Base-by-base conservation (phyloP, 2,797 vertebrate species). In the Cheirogaleus major region DNA sequence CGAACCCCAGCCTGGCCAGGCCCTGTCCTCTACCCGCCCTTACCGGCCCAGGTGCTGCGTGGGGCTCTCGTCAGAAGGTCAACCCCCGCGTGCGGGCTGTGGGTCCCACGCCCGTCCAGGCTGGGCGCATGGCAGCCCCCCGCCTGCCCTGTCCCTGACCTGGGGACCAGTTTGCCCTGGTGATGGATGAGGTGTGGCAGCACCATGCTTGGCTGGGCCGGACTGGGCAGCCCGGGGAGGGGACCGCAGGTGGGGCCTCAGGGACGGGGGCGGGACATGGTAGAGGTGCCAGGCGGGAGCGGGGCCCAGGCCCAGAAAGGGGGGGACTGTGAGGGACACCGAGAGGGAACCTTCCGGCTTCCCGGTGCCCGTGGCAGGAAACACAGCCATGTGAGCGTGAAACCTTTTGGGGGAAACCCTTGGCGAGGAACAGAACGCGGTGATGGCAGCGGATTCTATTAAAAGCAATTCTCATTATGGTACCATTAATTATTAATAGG, bases 401-500 rank as follows among this genome's bases (percentile, higher is more conserved):
- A 84, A 32, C 91, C 95, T 91, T 94, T 14, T 6, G 94, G 96
- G 96, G 97, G 79, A 96, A 93, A 25, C 93, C 95, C 95, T 96
- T 75, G 91, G 93, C 61, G 85, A 88, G 87, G 92, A 78, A 43
- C 80, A 94, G 94, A 97, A 73, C 15, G 1, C 55, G 7, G 97
- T 9, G 76, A 88, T 41, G 91, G 95, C 83, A 79, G 84, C 20
- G 10, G 95, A 95, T 95, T 96, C 98, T 98, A 95, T 98, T 98
- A 97, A 98, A 97, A 98, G 98, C 97, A 14, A 2, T 67, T 80
- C 97, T 98, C 57, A 10, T 98, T 97, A 96, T 86, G 90, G 95
- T n/a, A 13, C 78, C 61, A 95, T 98, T 99, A 98, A 98, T 98
- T 98, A 98, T 98, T 98, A 98, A 98, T 98, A 93, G 97, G 59